Percentiles rank a stretch among this genome's conserved stretches.
These are phyloP conservation scores for Girardinichthys multiradiatus DNA, from an alignment of 2,113 vertebrate species.

Conservation along the genomic window DNA sequence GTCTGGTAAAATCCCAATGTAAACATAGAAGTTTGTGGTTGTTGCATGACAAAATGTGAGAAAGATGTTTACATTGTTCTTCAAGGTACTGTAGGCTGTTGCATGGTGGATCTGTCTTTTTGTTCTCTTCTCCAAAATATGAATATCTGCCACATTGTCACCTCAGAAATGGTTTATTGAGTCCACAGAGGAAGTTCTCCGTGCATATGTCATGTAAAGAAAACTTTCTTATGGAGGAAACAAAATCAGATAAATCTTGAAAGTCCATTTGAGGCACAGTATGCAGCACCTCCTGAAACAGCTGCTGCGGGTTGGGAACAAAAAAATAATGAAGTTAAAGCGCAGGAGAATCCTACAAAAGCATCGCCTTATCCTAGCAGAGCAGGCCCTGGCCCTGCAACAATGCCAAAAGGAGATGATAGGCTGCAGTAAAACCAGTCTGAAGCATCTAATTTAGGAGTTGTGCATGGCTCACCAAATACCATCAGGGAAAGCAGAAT, in stretches of 20 bases:
- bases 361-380: constrained; percentile 36
- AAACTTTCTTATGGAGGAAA: constrained; percentile 35
- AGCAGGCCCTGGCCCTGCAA: constrained; percentile 55
- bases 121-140: constrained; percentile 5
- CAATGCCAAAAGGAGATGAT: constrained; percentile 73
- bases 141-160: constrained; percentile 29
- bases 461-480: constrained; percentile 57
- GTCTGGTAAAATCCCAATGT: neutral
- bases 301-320: constrained; percentile 68
- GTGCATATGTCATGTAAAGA: constrained; percentile 44
- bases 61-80: neutral
- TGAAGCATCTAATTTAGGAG: constrained; percentile 72
- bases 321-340: constrained; percentile 48
- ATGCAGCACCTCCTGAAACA: constrained; percentile 52
- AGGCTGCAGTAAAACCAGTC: constrained; percentile 75
- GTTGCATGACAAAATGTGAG: too few relatives aligned
- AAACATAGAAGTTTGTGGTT: neutral
- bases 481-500: constrained; percentile 63
- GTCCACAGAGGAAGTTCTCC: constrained; percentile 26
- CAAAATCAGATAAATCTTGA: constrained; percentile 50
- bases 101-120: constrained; percentile 16
- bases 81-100: neutral
- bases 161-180: constrained; percentile 5
- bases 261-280: constrained; percentile 51
- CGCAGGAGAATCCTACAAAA: constrained; percentile 31